These are phyloP conservation scores for Caradrina kadenii DNA, from an alignment of 2,888 invertebrate genomes.

Conservation along the genomic window DNA sequence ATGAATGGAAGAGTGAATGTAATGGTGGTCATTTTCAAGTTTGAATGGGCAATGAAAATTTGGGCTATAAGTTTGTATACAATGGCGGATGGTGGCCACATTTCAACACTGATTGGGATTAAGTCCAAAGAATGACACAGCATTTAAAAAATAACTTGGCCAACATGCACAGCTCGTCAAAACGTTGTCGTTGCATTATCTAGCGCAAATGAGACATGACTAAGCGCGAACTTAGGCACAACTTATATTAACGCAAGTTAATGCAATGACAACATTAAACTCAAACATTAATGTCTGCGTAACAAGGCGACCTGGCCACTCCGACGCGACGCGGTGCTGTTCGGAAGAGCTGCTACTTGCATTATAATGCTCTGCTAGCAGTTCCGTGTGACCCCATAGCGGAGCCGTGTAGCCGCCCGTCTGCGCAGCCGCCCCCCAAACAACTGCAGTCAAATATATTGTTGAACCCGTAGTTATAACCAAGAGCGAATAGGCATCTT, in stretches of 20 bases:
- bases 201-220: not conserved
- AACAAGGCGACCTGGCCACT: not conserved
- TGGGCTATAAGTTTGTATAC: conserved; percentile 4
- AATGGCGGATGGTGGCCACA: not conserved
- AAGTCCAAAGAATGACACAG: too few species aligned
- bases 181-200: not conserved
- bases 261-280: not conserved
- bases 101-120: not conserved
- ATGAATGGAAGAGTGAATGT: conserved; percentile 30
- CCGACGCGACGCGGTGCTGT: conserved; percentile 3
- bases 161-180: not conserved
- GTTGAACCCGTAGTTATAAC: too few species aligned
- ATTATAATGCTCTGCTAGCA: conserved; percentile 5
- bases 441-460: too few species aligned
- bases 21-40: conserved; percentile 6
- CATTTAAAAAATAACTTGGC: not conserved
- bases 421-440: too few species aligned
- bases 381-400: conserved; percentile 3
- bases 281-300: not conserved
- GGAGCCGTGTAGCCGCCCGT: not conserved
- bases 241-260: not conserved
- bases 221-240: conserved; percentile 5
- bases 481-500: too few species aligned
- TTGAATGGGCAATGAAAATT: not conserved
- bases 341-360: not conserved